Evolutionary conservation across 2,888 invertebrate genomes (phyloP), one percentile per base, ranked within the genome.

Genomic region (Empis stercorea): DNA sequence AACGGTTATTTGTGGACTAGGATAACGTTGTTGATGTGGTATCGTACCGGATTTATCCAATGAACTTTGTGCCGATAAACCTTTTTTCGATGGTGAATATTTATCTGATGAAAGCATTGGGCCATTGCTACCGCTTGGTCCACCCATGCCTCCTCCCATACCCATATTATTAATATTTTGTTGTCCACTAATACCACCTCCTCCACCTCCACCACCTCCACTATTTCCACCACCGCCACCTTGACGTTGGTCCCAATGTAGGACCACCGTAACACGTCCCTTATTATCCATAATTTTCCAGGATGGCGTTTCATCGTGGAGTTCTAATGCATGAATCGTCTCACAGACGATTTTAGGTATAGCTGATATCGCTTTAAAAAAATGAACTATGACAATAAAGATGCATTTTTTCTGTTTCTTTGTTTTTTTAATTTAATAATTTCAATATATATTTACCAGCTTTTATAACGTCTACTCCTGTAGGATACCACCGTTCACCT

Each of bases 231-330:
- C 60, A 53, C 63, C 70, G 60, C 77, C 74, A 62, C 76, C 78
- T 71, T 79, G 83, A 61, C 87, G 82, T 76, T 89, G 91, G 77
- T 93, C 93, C 93, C 93, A 93, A 74, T 93, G 91, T 71, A 93
- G 76, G 70, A 93, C 92, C 75, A 93, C 91, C 65, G 93, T 93
- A 76, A 93, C 88, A 71, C 91, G 84, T 71, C 92, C 93, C 77
- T 91, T 89, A 80, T 91, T 91, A 82, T 93, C 93, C 91, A 92
- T 92, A 76, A 93, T 92, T 76, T 93, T 93, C 93, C 93, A 93
- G 74, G 91, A 89, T 68, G 93, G 92, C 70, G 91, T 89, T 74
- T 92, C 91, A 86, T 91, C 88, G 76, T 91, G 91, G 70, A 93
- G 76, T 74, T 92, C 89, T 76, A 93, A 76, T 58, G 91, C 89